Evolutionary conservation across 2,888 invertebrate genomes (phyloP), one percentile per base, ranked within the genome.

Genomic region (Cephus sareptanus): DNA sequence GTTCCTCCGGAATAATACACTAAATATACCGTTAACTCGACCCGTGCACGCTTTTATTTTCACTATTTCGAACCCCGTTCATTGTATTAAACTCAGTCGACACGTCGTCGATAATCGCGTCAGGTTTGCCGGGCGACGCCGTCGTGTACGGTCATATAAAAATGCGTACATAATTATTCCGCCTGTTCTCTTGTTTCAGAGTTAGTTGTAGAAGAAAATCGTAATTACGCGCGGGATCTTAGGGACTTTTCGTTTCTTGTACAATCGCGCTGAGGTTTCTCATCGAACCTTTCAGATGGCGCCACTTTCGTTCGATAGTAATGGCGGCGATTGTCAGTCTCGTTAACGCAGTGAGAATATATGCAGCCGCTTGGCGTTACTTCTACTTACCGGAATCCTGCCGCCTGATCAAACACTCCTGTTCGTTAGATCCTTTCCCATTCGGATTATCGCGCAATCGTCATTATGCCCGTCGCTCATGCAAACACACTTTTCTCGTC

Each of bases 321-420:
- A 56, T 56, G 56, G 56, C 56, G 56, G 23, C 0, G 56, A 56
- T 56, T 9, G 56, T 56, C 56, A 23, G 23, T 23, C 56, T 56
- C 56, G 56, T 56, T 56, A 56, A 56, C 56, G 56, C 56, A 23
- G 56, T 56, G 56, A 23, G 56, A 56, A 56, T 9, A 23, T 23
- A 56, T 56, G 56, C 76, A n/a, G 75, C 40, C 75, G 75, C 33
- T n/a, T 30, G 33, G 30, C 56, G 56, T 77, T 81, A 82, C 80
- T 83, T 80, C 78, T 79, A 79, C 80, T 75, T 71, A 56, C 56
- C 80, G 78, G 79, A 80, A 79, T 74, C 81, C 80, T 75, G 81
- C 81, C 83, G 86, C 85, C 86, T 86, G 86, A 85, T 86, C 86
- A 86, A 86, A 86, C 84, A 86, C 83, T 81, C 79, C 73, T 71